Percentiles rank a stretch among this genome's conserved stretches.
These are phyloP conservation scores for Tenualosa ilisha DNA, from an alignment of 2,797 vertebrate species.

Conservation along the genomic window DNA sequence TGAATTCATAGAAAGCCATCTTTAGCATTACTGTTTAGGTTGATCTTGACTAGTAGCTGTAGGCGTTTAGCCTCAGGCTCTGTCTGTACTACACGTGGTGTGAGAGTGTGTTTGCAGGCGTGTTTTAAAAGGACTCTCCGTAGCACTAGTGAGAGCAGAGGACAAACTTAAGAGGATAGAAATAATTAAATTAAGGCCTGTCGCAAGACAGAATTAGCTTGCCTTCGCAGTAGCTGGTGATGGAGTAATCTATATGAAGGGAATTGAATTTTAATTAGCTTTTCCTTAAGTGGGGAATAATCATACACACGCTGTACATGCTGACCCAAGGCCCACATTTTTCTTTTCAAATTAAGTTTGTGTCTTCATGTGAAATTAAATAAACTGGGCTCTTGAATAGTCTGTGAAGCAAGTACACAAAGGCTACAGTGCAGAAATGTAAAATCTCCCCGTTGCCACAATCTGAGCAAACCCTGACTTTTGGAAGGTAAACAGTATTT, in stretches of 20 bases:
- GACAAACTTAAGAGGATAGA: constrained; percentile 61
- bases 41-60: too few relatives aligned
- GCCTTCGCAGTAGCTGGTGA: neutral
- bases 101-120: too few relatives aligned
- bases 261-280: constrained; percentile 39
- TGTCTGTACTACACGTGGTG: too few relatives aligned
- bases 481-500: constrained; percentile 49
- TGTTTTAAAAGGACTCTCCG: constrained; percentile 52
- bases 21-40: too few relatives aligned
- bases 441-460: constrained; percentile 28
- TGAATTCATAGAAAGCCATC: too few relatives aligned
- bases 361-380: neutral
- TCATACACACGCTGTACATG: constrained; percentile 19
- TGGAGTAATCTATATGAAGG: constrained; percentile 25
- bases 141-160: constrained; percentile 49
- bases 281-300: constrained; percentile 38
- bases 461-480: constrained; percentile 47
- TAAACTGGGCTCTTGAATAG: neutral
- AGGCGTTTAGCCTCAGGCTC: too few relatives aligned
- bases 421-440: constrained; percentile 31
- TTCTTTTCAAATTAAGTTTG: neutral
- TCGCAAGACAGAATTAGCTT: constrained; percentile 52
- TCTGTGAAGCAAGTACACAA: neutral
- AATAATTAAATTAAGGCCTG: constrained; percentile 63
- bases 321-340: neutral